Conservation (phyloP, 2,797 vertebrate genomes). For the Rousettus madagascariensis region DNA sequence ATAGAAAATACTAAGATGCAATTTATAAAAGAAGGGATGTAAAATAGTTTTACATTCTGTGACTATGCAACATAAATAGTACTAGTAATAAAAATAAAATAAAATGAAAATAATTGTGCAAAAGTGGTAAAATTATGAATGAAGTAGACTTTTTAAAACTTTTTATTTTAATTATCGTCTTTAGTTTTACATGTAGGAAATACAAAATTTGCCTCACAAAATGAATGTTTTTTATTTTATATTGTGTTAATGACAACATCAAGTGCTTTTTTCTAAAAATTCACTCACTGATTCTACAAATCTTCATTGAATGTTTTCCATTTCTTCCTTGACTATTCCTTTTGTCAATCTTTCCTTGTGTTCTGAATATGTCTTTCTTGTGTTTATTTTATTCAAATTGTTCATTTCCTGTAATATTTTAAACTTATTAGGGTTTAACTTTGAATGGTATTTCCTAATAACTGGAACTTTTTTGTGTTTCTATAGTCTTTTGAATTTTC, state of each 20-base stretch:
- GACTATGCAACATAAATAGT: not conserved
- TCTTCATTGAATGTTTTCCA: not conserved
- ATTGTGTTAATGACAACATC: not conserved
- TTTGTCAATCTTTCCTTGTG: not conserved
- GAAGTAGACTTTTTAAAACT: not conserved
- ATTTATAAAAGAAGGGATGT: not conserved
- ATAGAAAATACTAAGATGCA: not conserved
- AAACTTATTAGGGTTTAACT: not conserved
- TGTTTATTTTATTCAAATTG: not conserved
- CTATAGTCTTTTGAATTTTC: not conserved
- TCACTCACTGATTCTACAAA: not conserved
- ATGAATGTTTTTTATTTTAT: slow-evolving; percentile 31
- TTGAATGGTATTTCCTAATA: slow-evolving; percentile 25
- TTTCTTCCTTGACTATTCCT: not conserved
- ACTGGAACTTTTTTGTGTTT: not conserved
- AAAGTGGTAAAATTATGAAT: not conserved
- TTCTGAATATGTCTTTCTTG: slow-evolving; percentile 5
- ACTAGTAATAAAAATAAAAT: not conserved
- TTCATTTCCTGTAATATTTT: slow-evolving; percentile 23
- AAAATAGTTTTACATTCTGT: not conserved
- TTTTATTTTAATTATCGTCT: not conserved
- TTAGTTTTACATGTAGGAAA: not conserved
- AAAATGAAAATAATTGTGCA: not conserved
- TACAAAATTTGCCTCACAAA: not conserved
- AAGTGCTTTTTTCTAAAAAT: not conserved